Evolutionary conservation across 1,140 invertebrate species (phyloP).

Genomic region (Macrobrachium rosenbergii): DNA sequence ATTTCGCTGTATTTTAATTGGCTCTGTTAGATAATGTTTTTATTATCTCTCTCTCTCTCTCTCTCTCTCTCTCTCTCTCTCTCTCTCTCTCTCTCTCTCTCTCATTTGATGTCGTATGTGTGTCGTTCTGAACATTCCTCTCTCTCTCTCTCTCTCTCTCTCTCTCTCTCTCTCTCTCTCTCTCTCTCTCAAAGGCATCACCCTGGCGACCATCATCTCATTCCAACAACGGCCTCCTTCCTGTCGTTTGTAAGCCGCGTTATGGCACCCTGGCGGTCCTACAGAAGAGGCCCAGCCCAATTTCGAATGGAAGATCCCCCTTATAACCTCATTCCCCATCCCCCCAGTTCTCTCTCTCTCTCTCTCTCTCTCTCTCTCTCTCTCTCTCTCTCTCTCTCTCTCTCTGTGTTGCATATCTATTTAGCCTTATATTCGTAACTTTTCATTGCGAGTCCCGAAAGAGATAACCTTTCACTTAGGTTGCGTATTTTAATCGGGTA

Average conservation of each 20-base stretch:
- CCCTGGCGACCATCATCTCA: too few relatives aligned
- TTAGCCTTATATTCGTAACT: not conserved
- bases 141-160: constrained; percentile 10
- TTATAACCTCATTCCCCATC: not conserved
- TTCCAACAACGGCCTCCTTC: not conserved
- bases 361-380: not conserved
- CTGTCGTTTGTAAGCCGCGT: not conserved
- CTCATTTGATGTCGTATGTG: not conserved
- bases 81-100: not conserved
- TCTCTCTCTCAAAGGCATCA: not conserved
- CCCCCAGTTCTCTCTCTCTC: not conserved
- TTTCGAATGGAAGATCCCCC: not conserved
- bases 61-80: constrained; percentile 4
- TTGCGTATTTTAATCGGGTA: not conserved
- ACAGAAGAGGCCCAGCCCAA: too few relatives aligned
- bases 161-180: constrained; percentile 5
- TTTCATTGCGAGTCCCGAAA: not conserved
- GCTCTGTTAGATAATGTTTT: too few relatives aligned
- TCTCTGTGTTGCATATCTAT: not conserved
- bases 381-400: not conserved
- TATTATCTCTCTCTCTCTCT: constrained; percentile 20
- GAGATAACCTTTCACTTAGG: not conserved
- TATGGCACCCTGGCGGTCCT: too few relatives aligned
- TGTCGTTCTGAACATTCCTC: not conserved
- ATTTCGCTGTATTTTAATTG: too few relatives aligned